These are phyloP conservation scores for Lutjanus erythropterus DNA, from an alignment of 2,113 vertebrate species.

Conservation along the genomic window DNA sequence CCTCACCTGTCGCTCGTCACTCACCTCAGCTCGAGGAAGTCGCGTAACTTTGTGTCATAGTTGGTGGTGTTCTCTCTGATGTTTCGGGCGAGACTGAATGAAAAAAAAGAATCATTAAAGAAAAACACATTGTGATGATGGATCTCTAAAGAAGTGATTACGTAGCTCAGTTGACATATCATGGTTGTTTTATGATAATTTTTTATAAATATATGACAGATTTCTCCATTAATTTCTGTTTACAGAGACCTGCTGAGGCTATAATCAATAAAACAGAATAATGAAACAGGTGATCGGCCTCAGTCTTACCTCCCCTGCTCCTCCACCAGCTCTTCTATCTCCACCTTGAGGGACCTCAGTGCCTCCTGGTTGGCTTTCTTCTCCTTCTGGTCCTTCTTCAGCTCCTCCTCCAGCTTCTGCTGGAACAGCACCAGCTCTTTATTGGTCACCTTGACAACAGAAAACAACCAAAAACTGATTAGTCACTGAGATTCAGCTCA, in stretches of 20 bases:
- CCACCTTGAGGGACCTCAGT: conserved; percentile 85
- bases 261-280: too few relatives aligned
- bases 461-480: background rate
- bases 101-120: conserved; percentile 27
- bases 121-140: too few relatives aligned
- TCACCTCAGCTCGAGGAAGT: conserved; percentile 87
- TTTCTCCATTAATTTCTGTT: background rate
- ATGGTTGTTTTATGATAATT: too few relatives aligned
- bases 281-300: background rate
- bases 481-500: background rate
- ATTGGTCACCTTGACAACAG: conserved; percentile 85
- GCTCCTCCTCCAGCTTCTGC: conserved; percentile 88
- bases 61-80: conserved; percentile 81
- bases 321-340: conserved; percentile 83
- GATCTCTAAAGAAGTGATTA: too few relatives aligned
- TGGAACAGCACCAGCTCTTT: conserved; percentile 89
- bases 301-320: conserved; percentile 82
- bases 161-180: too few relatives aligned
- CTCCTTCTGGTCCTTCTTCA: conserved; percentile 92
- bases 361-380: conserved; percentile 90
- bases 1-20: background rate
- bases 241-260: background rate
- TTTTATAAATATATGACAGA: too few relatives aligned
- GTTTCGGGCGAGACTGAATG: conserved; percentile 71
- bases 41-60: conserved; percentile 72